These are phyloP conservation scores for Mohoua ochrocephala DNA, from an alignment of 2,113 vertebrate species.

Conservation along the genomic window DNA sequence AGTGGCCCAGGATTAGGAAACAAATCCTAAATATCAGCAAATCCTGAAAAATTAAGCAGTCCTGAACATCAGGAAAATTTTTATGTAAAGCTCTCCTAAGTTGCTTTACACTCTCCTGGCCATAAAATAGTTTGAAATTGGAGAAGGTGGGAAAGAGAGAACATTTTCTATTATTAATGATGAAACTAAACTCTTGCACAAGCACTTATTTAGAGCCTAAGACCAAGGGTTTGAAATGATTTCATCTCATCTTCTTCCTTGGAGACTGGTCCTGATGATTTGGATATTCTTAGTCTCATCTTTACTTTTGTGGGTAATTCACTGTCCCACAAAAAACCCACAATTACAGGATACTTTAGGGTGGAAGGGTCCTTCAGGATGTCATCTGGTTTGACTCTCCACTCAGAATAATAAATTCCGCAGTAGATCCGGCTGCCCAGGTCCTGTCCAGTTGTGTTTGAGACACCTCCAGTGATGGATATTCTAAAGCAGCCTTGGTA, in stretches of 20 bases:
- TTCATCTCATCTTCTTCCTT: not conserved
- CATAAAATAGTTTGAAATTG: not conserved
- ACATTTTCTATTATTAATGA: accelerated
- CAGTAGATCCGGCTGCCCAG: not conserved
- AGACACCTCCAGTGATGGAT: not conserved
- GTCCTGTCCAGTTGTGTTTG: not conserved
- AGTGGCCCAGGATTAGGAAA: not conserved
- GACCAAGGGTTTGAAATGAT: not conserved
- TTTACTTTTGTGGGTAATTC: not conserved
- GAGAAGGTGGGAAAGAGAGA: not conserved
- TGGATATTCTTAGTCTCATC: not conserved
- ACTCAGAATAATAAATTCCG: not conserved
- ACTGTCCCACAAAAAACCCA: not conserved
- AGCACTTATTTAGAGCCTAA: not conserved
- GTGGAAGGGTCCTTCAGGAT: not conserved
- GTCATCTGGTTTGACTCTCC: not conserved
- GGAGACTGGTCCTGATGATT: not conserved
- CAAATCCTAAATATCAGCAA: not conserved
- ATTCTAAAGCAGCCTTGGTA: not conserved
- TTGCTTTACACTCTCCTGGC: accelerated
- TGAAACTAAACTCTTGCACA: not conserved
- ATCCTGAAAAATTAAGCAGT: not conserved
- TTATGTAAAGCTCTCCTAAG: not conserved
- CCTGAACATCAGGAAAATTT: not conserved
- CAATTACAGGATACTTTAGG: not conserved